Evolutionary conservation across 2,797 vertebrate genomes (phyloP), one percentile per base, ranked within the genome.

Genomic region (Manis javanica): DNA sequence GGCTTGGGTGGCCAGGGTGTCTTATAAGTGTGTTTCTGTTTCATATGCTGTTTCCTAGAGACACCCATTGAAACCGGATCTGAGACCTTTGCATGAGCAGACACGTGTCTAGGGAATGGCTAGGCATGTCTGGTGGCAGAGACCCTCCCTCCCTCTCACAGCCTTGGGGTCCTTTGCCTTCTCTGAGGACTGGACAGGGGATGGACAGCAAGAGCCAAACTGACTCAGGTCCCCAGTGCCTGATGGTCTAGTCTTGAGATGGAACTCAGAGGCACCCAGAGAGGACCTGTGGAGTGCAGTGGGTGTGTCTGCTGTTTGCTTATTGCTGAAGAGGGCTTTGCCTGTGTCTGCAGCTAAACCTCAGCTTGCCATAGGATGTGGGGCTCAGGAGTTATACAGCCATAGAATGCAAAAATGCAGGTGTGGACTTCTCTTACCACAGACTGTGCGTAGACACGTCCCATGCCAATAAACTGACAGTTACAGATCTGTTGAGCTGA

Each of bases 391-490:
- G 98, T 98, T 97, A 98, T 96, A 97, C 87, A 90, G 91, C 95
- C 90, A 95, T 98, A 98, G 98, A 98, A 97, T 96, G 97, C 98
- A 98, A 98, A 75, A 95, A 98, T 96, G 96, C 95, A 95, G 97
- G 95, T 55, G 86, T 87, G 39, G 24, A 4, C 84, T 90, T 84
- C 90, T 94, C 95, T 97, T 88, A 85, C 97, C 95, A 96, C 7
- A 88, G 91, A 87, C 88, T 98, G 96, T 91, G 87, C 74, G 51
- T 92, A 86, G 97, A 93, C 64, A 68, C 23, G 46, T 89, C 96
- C 94, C 90, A 95, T 96, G 96, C 97, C 97, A 97, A 95, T 95
- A 97, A 78, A 95, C 97, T 98, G 98, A 97, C 98, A 98, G 97
- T 97, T 98, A 98, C 89, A 96, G 96, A 83, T 90, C 37, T 0